phyloP scores from a whole-genome alignment of 2,113 vertebrate genomes.

The Benthochromis sp. region DNA sequence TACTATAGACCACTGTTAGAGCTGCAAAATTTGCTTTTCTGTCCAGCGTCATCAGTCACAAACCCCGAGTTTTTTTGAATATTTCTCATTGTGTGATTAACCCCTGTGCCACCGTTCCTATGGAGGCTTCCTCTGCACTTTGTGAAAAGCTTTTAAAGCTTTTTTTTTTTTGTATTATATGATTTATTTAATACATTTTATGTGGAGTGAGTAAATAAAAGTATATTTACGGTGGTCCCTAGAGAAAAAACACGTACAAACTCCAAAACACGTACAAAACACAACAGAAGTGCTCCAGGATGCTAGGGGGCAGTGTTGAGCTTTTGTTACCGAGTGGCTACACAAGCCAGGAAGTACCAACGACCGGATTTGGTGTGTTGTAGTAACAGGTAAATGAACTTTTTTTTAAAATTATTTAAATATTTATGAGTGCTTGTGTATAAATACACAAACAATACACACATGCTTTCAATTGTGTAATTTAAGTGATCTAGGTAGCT shows the following conservation, averaged over 20 bases:
- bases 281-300: not conserved
- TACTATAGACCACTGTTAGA: not conserved
- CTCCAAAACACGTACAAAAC: not conserved
- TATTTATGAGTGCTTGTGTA: not conserved
- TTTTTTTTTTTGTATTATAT: not conserved
- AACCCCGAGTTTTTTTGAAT: not conserved
- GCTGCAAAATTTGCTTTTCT: not conserved
- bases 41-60: not conserved
- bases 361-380: rapidly evolving
- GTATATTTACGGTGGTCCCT: not conserved
- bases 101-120: not conserved
- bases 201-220: not conserved
- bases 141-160: not conserved
- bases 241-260: not conserved
- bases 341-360: not conserved
- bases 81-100: not conserved
- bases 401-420: not conserved
- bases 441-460: not conserved
- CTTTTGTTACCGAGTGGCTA: not conserved
- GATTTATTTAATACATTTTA: not conserved
- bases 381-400: not conserved
- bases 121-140: not conserved
- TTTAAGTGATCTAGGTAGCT: not conserved
- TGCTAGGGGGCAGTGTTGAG: not conserved
- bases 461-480: not conserved